Evolutionary conservation across 2,888 invertebrate genomes (phyloP).

Genomic region (Polyommatus iphigenia): DNA sequence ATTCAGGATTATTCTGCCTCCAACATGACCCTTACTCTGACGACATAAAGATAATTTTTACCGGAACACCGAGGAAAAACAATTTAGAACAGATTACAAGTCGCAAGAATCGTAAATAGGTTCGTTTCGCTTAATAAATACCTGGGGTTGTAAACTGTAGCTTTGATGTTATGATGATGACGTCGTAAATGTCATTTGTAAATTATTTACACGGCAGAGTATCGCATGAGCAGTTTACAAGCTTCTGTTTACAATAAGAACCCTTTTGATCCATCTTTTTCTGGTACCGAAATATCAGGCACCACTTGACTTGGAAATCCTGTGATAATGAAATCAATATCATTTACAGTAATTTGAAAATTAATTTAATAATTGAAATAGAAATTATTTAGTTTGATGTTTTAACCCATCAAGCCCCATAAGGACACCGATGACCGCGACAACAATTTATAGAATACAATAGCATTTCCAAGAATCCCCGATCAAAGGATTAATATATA

Average conservation of each 20-base stretch:
- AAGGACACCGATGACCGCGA: too few relatives aligned
- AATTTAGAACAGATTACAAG: constrained; percentile 36
- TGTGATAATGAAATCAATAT: too few relatives aligned
- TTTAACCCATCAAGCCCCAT: too few relatives aligned
- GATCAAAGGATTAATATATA: too few relatives aligned
- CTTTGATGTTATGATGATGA: constrained; percentile 43
- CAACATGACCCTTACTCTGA: background rate
- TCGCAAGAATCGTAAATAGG: constrained; percentile 62
- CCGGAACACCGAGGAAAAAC: background rate
- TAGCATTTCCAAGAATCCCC: too few relatives aligned
- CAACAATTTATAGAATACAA: too few relatives aligned
- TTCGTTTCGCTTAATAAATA: constrained; percentile 57
- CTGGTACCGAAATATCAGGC: background rate
- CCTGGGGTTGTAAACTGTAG: constrained; percentile 47
- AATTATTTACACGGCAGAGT: constrained; percentile 23
- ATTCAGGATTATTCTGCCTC: background rate
- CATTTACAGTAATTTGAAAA: too few relatives aligned
- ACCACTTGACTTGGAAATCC: background rate
- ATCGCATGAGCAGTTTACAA: constrained; percentile 23
- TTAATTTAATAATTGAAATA: too few relatives aligned
- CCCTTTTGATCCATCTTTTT: background rate
- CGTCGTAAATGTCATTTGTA: constrained; percentile 16
- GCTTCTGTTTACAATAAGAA: background rate
- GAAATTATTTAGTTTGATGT: too few relatives aligned
- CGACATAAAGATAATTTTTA: background rate